Evolutionary conservation across 23 tunicate genomes (phyloP).

Genomic region (Trididemnum clinides): DNA sequence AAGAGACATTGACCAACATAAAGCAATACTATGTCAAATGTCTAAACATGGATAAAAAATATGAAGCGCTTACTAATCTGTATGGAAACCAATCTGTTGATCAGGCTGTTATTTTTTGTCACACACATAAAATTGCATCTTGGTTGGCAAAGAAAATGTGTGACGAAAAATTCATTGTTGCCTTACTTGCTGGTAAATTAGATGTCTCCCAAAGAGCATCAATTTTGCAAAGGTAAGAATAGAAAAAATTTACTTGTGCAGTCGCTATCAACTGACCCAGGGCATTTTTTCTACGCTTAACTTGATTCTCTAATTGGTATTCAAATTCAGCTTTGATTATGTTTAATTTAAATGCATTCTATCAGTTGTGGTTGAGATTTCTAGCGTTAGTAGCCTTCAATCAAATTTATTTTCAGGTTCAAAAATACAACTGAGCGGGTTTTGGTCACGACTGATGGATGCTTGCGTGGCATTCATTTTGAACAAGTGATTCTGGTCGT

Average conservation of each 20-base stretch:
- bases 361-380: no score
- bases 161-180: slow-evolving; percentile 79
- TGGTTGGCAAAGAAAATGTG: slow-evolving; percentile 97
- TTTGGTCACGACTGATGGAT: slow-evolving; percentile 93
- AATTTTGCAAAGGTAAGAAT: slow-evolving; percentile 70
- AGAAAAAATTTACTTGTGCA: no score
- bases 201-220: slow-evolving; percentile 84
- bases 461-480: slow-evolving; percentile 95
- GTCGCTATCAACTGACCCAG: no score
- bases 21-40: slow-evolving; percentile 93
- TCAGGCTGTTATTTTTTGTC: slow-evolving; percentile 94
- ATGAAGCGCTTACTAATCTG: slow-evolving; percentile 77
- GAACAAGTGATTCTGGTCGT: slow-evolving; percentile 95
- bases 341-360: no score
- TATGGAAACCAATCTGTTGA: slow-evolving; percentile 86
- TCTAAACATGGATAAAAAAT: slow-evolving; percentile 64
- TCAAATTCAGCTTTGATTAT: no score
- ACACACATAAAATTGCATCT: slow-evolving; percentile 79
- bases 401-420: slow-evolving; percentile 47
- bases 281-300: no score
- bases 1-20: slow-evolving; percentile 92
- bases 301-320: no score
- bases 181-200: slow-evolving; percentile 89
- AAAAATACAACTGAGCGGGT: slow-evolving; percentile 87
- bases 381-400: no score